Base-by-base conservation (phyloP, 2,113 vertebrate species). In the Cyanoramphus novaezelandiae region DNA sequence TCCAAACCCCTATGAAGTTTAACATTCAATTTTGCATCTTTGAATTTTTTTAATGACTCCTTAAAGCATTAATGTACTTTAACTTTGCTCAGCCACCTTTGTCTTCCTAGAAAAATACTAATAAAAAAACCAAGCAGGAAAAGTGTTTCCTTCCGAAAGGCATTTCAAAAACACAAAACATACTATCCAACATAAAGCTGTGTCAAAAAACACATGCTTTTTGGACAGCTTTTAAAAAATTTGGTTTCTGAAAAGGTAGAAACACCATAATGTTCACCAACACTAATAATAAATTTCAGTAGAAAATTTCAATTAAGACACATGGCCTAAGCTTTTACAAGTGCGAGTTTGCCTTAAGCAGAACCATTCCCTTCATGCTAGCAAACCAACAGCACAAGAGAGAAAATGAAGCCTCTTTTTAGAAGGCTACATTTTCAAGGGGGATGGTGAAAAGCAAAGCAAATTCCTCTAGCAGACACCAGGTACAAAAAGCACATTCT, bases 281-380 rank as follows among this genome's bases (percentile, higher is more conserved):
- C 37, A 57, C 21, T 52, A 69, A 39, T 16, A 81, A 62, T 7
- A 50, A 19, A 43, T 76, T 59, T 12, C 31, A 33, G 14, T 9
- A 6, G 33, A 74, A 84, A 81, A 33, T 24, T 39, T 67, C 43
- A 23, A 55, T 55, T 74, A 47, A 82, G 27, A 14, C 2, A 12
- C 2, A 8, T 2, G 11, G 11, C 9, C 39, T 80, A 53, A 69
- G 37, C 10, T 65, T 72, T 41, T n/a, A 37, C 12, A 59, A 49
- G 31, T 17, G 52, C 0, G 0, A n/a, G 21, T 76, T 23, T 52
- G 53, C 49, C 44, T 88, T 62, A 24, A 46, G 70, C 7, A 57
- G n/a, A 83, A 57, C 13, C 14, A 70, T n/a, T 43, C 11, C 49
- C 17, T 68, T n/a, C 35, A 59, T 9, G 11, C 5, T 3, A 6